Evolutionary conservation across 2,797 vertebrate species (phyloP), one percentile per base, ranked within the genome.

Genomic region (Sebastes nivosus): DNA sequence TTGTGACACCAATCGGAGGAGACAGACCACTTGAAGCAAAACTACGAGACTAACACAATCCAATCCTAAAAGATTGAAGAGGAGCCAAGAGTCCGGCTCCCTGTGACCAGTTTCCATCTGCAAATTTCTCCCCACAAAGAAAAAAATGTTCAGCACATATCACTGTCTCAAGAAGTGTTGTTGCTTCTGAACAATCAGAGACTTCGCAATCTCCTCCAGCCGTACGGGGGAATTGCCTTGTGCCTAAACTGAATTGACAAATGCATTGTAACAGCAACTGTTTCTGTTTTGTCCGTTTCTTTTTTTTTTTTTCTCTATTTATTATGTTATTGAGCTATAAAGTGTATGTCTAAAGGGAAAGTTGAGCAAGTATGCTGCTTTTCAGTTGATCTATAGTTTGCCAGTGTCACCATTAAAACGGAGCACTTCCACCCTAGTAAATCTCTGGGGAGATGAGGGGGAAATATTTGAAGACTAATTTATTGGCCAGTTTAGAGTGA

Each of bases 191-290:
- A 98, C 98, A 99, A 99, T 99, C 98, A 97, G 97, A 98, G 97
- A 98, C 97, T 97, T 95, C 92, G 96, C 91, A 93, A 95, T 97
- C 96, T 97, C 94, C 97, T 97, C 96, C 95, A 95, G 94, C 93
- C 94, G 85, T 94, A 89, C 69, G 96, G 96, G 97, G 98, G 97
- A 97, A 96, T 97, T 97, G 98, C 97, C 97, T 98, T 96, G 98
- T 99, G 98, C 99, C 99, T 99, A 99, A 99, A 98, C 97, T 97
- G 97, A 99, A 97, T 99, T 99, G 98, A 98, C 98, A 97, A 98
- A 98, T 97, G 98, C 97, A 99, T 99, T 99, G 98, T 99, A 99
- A 98, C 97, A 97, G 97, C 97, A 97, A 96, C 89, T 97, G 85
- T 91, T 94, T 92, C 88, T 89, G 63, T 89, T 87, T 90, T 90